These are phyloP conservation scores for Pachycephus smyrnensis DNA, from an alignment of 2,888 invertebrate species.

Conservation along the genomic window DNA sequence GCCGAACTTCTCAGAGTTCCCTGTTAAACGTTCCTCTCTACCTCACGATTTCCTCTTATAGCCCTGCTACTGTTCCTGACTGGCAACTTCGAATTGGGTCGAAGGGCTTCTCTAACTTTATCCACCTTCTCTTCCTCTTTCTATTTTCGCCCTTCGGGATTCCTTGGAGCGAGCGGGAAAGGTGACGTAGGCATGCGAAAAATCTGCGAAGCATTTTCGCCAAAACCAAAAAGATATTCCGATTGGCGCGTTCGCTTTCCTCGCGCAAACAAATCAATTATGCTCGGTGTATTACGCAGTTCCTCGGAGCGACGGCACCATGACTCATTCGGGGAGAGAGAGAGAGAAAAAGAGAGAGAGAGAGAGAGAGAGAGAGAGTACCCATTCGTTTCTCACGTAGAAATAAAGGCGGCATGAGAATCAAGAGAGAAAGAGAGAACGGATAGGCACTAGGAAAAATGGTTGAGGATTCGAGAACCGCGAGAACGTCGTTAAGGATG, in stretches of 20 bases:
- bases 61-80: not conserved
- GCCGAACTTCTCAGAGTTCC: not conserved
- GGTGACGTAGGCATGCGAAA: not conserved
- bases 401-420: not conserved
- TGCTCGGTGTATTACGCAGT: conserved; percentile 19
- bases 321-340: not conserved
- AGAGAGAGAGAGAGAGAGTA: not conserved
- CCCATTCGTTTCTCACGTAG: conserved; percentile 5
- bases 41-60: not conserved
- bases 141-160: not conserved
- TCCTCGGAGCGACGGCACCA: not conserved
- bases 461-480: not conserved
- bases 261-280: conserved; percentile 52
- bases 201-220: not conserved
- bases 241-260: not conserved
- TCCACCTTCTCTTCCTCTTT: not conserved
- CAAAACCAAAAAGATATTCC: not conserved
- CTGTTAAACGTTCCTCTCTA: conserved; percentile 9
- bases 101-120: not conserved
- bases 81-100: not conserved
- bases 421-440: conserved; percentile 11
- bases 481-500: conserved; percentile 13
- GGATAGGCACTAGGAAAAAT: not conserved
- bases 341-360: too few species aligned
- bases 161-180: not conserved